Base-by-base conservation (phyloP, 2,888 invertebrate genomes). In the Chydorus sphaericus region DNA sequence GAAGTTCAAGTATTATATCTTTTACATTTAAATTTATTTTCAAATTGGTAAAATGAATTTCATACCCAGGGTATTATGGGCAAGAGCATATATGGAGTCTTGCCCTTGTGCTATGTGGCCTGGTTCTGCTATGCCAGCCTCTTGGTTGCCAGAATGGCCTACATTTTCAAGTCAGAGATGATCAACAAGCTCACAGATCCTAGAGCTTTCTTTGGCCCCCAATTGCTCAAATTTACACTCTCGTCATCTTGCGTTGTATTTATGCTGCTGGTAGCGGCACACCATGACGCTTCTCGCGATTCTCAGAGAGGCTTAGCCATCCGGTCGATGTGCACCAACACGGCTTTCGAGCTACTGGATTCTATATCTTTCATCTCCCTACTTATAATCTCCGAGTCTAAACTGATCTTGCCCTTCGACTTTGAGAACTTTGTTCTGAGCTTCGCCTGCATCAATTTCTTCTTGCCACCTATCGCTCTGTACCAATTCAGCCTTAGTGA, bases 301-400 rank as follows among this genome's bases (percentile, higher is more conserved):
- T 69, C 72, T 4, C 66, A 70, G 8, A 67, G 74, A 20, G 70
- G 73, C 59, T 63, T 68, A 4, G 75, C 74, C 62, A 71, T 77
- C 53, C 70, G 70, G 16, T 70, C 70, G 30, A 63, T 76, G 16
- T 72, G 73, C 48, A 71, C 71, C 26, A 72, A 72, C 31, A 73
- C 75, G 14, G 71, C 75, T 4, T 69, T 77, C 55, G 77, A 78
- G 65, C 69, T 78, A 44, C 66, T 78, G 33, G 78, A 78, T 63
- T 73, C 74, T n/a, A 74, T 77, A 23, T 70, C 72, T 52, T 71
- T 75, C 59, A 65, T 77, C 30, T 71, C 73, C 14, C 65, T 75
- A 14, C 66, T 76, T 2, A 70, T 75, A 61, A 64, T 66, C 20
- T 63, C 64, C 26, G 65, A 63, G 57, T 65, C 63, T 20, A 58